Evolutionary conservation across 2,888 invertebrate genomes (phyloP).

Genomic region (Pandemis corylana): DNA sequence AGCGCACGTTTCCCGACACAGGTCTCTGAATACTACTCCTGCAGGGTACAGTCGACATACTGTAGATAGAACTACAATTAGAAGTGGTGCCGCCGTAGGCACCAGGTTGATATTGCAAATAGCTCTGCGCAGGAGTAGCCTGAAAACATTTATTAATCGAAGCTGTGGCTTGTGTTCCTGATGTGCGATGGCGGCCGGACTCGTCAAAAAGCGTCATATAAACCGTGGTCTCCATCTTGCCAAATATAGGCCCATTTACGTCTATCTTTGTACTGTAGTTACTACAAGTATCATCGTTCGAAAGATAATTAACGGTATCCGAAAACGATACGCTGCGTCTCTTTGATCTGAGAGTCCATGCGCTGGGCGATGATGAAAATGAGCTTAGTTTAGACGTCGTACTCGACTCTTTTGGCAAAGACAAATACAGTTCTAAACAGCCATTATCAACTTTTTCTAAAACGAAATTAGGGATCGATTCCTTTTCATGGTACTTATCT

Average conservation of each 20-base stretch:
- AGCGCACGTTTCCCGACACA: conserved; percentile 45
- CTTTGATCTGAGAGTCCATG: conserved; percentile 49
- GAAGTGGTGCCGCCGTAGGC: conserved; percentile 43
- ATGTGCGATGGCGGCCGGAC: conserved; percentile 52
- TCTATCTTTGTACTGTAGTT: conserved; percentile 38
- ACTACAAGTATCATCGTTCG: conserved; percentile 45
- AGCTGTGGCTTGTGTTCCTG: conserved; percentile 77
- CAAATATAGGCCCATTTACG: conserved; percentile 49
- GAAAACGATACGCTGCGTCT: conserved; percentile 54
- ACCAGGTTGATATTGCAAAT: conserved; percentile 40
- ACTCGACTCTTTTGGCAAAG: conserved; percentile 5
- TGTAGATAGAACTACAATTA: conserved; percentile 51
- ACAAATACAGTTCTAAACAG: background rate
- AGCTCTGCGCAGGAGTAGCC: conserved; percentile 49
- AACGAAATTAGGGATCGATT: background rate
- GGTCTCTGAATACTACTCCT: conserved; percentile 42
- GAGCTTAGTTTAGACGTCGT: background rate
- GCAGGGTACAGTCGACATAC: conserved; percentile 47
- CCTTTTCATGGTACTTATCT: background rate
- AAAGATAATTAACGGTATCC: conserved; percentile 50
- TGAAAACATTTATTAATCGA: conserved; percentile 78
- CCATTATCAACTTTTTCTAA: background rate
- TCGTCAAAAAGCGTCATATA: conserved; percentile 69
- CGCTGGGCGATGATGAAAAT: conserved; percentile 9
- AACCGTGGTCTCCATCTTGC: conserved; percentile 62